Evolutionary conservation across 2,797 vertebrate genomes (phyloP).

Genomic region (Gorsachius magnificus): DNA sequence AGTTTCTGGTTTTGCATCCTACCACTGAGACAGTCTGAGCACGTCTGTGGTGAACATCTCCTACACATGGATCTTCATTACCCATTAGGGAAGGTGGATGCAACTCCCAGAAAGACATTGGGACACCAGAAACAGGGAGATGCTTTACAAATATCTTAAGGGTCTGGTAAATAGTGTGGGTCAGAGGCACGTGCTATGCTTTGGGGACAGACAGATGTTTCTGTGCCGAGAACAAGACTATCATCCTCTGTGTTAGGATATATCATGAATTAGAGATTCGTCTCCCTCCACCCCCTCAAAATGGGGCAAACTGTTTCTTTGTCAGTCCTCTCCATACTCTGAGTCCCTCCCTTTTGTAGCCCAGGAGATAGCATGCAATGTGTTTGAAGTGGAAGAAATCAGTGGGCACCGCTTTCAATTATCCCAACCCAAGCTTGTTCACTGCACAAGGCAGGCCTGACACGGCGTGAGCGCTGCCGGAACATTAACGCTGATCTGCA

Average conservation of each 20-base stretch:
- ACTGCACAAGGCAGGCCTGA: not conserved
- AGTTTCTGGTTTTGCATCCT: not conserved
- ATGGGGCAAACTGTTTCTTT: not conserved
- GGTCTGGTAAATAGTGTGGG: not conserved
- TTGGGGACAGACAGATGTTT: not conserved
- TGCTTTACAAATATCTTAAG: not conserved
- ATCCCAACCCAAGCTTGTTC: not conserved
- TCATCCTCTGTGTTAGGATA: not conserved
- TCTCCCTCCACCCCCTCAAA: not conserved
- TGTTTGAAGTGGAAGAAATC: not conserved
- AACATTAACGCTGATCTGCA: not conserved
- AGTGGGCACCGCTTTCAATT: not conserved
- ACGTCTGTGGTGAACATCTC: accelerated
- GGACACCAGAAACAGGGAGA: not conserved
- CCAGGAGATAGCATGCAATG: not conserved
- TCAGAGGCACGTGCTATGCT: not conserved
- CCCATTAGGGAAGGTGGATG: not conserved
- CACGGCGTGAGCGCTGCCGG: not conserved
- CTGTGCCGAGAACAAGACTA: accelerated
- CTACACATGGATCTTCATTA: not conserved
- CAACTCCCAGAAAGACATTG: not conserved
- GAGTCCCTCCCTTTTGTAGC: not conserved
- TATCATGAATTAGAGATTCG: not conserved
- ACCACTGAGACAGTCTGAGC: not conserved
- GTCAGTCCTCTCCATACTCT: not conserved